Evolutionary conservation across 2,113 vertebrate genomes (phyloP).

Genomic region (Tachysurus fulvidraco): DNA sequence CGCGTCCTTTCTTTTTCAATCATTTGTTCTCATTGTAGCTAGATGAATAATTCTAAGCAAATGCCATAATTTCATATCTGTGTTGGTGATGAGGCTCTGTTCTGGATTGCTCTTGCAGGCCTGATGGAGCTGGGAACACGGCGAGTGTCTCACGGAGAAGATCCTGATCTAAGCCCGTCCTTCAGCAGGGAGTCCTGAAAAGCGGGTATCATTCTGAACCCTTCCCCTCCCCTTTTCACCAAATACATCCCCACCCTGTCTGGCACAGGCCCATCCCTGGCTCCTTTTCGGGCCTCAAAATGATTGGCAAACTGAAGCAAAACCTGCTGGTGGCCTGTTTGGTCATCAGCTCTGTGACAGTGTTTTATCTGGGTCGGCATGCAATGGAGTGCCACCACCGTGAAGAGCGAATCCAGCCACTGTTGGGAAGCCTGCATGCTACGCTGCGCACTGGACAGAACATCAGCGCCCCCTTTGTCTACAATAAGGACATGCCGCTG

Average conservation of each 20-base stretch:
- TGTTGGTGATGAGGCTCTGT: neutral
- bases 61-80: neutral
- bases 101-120: slow-evolving; percentile 59
- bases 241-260: slow-evolving; percentile 46
- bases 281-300: slow-evolving; percentile 62
- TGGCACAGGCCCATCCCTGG: slow-evolving; percentile 43
- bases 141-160: slow-evolving; percentile 64
- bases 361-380: slow-evolving; percentile 92
- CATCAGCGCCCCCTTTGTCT: slow-evolving; percentile 74
- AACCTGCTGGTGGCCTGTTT: slow-evolving; percentile 92
- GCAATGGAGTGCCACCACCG: slow-evolving; percentile 97
- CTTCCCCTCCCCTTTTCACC: slow-evolving; percentile 34
- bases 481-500: slow-evolving; percentile 97
- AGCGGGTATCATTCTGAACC: slow-evolving; percentile 47
- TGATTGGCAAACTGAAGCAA: slow-evolving; percentile 95
- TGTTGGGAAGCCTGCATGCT: slow-evolving; percentile 67
- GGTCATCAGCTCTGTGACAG: slow-evolving; percentile 89
- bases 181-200: slow-evolving; percentile 64
- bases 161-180: slow-evolving; percentile 61
- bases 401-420: slow-evolving; percentile 78
- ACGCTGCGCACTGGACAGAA: slow-evolving; percentile 69
- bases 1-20: neutral
- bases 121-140: slow-evolving; percentile 72
- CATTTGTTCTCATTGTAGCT: neutral
- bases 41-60: neutral